Base-by-base conservation (phyloP, 2,113 vertebrate genomes). In the Dipodomys merriami region DNA sequence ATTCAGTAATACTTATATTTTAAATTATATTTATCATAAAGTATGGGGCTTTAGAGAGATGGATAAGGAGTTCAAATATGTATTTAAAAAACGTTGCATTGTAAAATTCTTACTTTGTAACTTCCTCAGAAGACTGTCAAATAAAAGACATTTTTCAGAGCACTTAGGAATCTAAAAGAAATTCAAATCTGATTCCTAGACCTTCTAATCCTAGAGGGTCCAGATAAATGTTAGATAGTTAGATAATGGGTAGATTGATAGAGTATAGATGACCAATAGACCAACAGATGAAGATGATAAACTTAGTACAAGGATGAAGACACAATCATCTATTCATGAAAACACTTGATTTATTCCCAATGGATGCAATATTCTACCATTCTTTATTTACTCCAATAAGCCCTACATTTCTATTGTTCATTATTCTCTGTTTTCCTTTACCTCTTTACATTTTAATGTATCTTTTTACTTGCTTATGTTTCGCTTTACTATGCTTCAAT, bases 141-240 rank as follows among this genome's bases (percentile, higher is more conserved):
- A 68, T 65, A 73, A 77, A 86, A 81, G 33, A 15, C 4, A 44
- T 91, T 90, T 88, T 87, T 88, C 82, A 82, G 74, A 94, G 57
- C 44, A 62, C 33, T 60, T 64, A 64, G 11, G 20, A 64, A 19
- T 80, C 39, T 39, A 39, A 39, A 39, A 39, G 5, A 39, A 39
- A 39, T 39, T 39, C 39, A 39, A 39, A 39, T 39, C 39, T 39
- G 39, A 39, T 39, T 39, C n/a, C 19, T 44, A 85, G 65, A 35
- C 44, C 68, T 30, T 39, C 20, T 46, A 86, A 67, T 39, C 44
- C 69, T 71, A 79, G 64, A 91, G 89, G 16, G 27, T 79, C 19
- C 49, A 82, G 53, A 90, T 18, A 82, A 53, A 57, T 46, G 33
- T 77, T 68, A 62, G 44, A 53, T 4, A 18, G 16, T 29, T 44